Evolutionary conservation across 2,113 vertebrate species (phyloP).

Genomic region (Azemiops feae): DNA sequence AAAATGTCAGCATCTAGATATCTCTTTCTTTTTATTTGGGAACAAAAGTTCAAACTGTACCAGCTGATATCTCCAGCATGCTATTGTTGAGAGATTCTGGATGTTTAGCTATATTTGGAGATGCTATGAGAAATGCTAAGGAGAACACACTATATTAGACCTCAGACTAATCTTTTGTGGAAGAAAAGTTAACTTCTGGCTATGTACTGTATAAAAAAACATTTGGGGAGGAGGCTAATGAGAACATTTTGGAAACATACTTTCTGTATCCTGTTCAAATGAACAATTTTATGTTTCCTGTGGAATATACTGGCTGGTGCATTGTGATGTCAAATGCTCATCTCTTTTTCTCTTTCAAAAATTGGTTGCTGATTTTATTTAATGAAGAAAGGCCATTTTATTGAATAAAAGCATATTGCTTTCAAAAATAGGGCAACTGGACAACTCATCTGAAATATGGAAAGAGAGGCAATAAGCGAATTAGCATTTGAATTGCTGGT

Average conservation of each 20-base stretch:
- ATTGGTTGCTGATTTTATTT: not conserved
- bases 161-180: not conserved
- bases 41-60: not conserved
- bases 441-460: not conserved
- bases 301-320: not conserved
- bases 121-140: not conserved
- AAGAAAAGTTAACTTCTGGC: not conserved
- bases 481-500: conserved; percentile 14
- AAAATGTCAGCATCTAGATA: not conserved
- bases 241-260: not conserved
- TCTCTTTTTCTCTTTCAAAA: not conserved
- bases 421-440: not conserved
- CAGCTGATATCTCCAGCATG: not conserved
- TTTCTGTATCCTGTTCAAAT: not conserved
- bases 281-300: not conserved
- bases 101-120: not conserved
- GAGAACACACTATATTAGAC: not conserved
- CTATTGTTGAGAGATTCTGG: not conserved
- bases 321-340: not conserved
- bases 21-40: not conserved
- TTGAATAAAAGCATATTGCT: not conserved
- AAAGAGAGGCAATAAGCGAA: not conserved
- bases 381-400: not conserved
- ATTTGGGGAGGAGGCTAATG: not conserved
- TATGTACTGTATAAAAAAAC: not conserved